These are phyloP conservation scores for Malurus melanocephalus DNA, from an alignment of 2,113 vertebrate genomes.

Conservation along the genomic window DNA sequence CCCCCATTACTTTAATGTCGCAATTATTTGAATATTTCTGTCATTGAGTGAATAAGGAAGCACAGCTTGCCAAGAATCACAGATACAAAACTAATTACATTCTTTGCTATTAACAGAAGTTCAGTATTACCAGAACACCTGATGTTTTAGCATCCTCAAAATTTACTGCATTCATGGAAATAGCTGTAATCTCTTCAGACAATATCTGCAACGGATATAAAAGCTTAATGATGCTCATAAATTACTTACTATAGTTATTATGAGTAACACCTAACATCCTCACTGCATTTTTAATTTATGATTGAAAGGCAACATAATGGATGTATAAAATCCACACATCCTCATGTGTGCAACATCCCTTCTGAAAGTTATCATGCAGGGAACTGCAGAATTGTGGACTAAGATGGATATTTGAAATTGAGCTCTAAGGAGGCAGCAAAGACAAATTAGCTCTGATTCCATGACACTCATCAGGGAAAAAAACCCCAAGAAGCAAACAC, in stretches of 20 bases:
- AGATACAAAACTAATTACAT: not conserved
- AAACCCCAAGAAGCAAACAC: rapidly evolving
- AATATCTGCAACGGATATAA: not conserved
- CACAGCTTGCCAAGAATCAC: not conserved
- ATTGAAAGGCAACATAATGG: not conserved
- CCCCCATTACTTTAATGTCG: not conserved
- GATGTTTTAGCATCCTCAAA: not conserved
- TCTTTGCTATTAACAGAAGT: not conserved
- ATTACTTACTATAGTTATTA: not conserved
- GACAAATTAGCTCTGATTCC: not conserved
- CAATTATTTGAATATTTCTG: not conserved
- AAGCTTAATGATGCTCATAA: not conserved
- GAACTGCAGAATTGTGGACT: not conserved
- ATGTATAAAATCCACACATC: not conserved
- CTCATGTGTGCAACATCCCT: not conserved
- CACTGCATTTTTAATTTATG: not conserved
- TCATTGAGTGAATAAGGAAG: not conserved
- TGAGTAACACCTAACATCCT: not conserved
- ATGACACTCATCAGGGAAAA: not conserved
- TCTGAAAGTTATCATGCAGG: not conserved
- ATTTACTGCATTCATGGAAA: not conserved
- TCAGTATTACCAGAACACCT: not conserved
- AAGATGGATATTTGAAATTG: not conserved
- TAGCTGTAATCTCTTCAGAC: not conserved
- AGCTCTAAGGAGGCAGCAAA: not conserved